phyloP scores from a whole-genome alignment of 2,113 vertebrate species.

The Upupa epops region DNA sequence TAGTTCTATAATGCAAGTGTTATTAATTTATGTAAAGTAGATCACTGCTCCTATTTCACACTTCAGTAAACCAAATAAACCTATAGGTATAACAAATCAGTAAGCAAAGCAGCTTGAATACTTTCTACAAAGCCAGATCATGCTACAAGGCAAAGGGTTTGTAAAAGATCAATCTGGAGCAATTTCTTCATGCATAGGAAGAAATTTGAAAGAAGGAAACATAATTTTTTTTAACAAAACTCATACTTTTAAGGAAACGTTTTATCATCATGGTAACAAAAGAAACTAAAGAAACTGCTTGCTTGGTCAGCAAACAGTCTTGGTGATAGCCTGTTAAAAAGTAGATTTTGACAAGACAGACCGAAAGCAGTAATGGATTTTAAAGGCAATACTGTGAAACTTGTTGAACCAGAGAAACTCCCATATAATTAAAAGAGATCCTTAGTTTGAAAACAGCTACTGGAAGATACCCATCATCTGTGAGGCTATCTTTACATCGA shows the following conservation, averaged over 20 bases:
- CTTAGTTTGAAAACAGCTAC: background rate
- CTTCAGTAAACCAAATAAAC: background rate
- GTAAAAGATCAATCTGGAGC: background rate
- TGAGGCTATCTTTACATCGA: background rate
- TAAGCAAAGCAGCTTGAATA: background rate
- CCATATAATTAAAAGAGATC: background rate
- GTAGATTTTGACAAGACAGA: slow-evolving; percentile 23
- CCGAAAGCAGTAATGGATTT: background rate
- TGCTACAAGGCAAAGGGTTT: background rate
- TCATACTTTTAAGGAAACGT: background rate
- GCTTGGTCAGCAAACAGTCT: background rate
- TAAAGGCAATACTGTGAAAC: slow-evolving; percentile 26
- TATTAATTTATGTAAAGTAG: background rate
- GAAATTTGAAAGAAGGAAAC: background rate
- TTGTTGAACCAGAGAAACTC: slow-evolving; percentile 30
- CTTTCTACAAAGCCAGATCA: background rate
- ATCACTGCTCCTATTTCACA: background rate
- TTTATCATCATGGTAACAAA: background rate
- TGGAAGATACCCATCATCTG: background rate
- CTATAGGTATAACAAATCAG: background rate
- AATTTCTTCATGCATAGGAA: background rate
- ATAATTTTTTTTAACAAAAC: background rate
- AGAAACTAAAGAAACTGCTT: background rate
- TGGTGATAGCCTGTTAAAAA: background rate
- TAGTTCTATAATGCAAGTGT: background rate